Conservation (phyloP, 2,113 vertebrate species). For the Herpetotheres cachinnans region DNA sequence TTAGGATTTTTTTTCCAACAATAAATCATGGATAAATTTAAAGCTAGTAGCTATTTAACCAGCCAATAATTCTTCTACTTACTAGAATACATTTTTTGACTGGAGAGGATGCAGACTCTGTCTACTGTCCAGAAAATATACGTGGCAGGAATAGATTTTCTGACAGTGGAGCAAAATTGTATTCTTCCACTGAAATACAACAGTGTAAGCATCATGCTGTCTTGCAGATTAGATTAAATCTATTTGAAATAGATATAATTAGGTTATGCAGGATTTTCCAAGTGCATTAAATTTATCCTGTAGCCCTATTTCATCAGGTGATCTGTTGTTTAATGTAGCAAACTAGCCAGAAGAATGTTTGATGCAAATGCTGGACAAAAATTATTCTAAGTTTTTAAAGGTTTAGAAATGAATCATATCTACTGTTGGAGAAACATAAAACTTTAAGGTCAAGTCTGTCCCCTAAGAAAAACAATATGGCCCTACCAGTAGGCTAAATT, state of each 20-base stretch:
- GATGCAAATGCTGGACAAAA: not conserved
- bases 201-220: not conserved
- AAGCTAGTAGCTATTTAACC: not conserved
- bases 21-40: not conserved
- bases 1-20: not conserved
- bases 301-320: not conserved
- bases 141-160: not conserved
- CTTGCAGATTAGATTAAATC: not conserved
- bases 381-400: not conserved
- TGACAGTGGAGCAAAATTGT: not conserved
- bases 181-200: not conserved
- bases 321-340: not conserved
- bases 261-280: not conserved
- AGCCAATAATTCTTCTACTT: not conserved
- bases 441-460: not conserved
- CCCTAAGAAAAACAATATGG: not conserved
- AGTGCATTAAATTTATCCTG: not conserved
- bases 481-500: not conserved
- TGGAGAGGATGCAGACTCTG: not conserved
- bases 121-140: not conserved
- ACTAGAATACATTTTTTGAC: not conserved
- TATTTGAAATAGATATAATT: constrained; percentile 8
- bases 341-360: not conserved
- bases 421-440: not conserved
- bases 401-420: not conserved